Evolutionary conservation across 2,113 vertebrate genomes (phyloP).

Genomic region (Mus musculus): GRCm39 chr14:31730501-31731000

Average conservation of each 20-base stretch:
- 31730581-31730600: neutral
- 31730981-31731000: neutral
- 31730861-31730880: too few relatives aligned
- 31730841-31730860: neutral
- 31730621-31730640: neutral
- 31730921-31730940: neutral
- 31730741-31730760: neutral
- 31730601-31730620: neutral
- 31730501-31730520: neutral
- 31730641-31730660: too few relatives aligned
- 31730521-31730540: too few relatives aligned
- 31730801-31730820: neutral
- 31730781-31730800: neutral
- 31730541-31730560: neutral
- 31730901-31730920: too few relatives aligned
- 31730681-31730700: neutral
- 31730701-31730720: neutral
- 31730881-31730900: too few relatives aligned
- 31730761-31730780: neutral
- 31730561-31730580: neutral
- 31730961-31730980: neutral
- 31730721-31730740: neutral
- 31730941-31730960: neutral
- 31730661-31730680: neutral
- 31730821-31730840: neutral